Conservation (phyloP, 1,140 invertebrate species). For the Nephila pilipes region DNA sequence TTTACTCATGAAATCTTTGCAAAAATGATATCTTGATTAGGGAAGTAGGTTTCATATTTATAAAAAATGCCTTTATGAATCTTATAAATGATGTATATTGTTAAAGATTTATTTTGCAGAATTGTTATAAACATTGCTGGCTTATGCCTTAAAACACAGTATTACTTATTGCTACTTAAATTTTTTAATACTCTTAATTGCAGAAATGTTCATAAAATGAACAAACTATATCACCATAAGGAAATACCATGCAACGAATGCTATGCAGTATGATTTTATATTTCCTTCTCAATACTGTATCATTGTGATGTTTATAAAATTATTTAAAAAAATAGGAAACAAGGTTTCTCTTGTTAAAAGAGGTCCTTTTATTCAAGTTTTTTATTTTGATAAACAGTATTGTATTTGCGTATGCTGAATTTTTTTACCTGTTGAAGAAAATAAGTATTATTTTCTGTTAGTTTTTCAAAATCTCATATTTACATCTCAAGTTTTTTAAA, state of each 20-base stretch:
- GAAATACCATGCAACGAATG: background rate
- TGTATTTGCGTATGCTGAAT: too few species aligned
- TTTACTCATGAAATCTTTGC: constrained; percentile 1
- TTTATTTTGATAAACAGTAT: too few species aligned
- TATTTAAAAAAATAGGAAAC: too few species aligned
- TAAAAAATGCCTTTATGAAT: background rate
- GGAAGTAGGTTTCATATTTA: background rate
- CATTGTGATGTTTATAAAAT: background rate
- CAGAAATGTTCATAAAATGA: too few species aligned
- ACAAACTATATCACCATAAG: background rate
- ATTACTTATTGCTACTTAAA: constrained; percentile 20
- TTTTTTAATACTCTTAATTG: background rate
- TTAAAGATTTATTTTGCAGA: background rate
- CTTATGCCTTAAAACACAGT: constrained; percentile 9
- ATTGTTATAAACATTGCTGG: background rate
- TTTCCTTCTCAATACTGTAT: background rate
- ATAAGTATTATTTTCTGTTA: too few species aligned
- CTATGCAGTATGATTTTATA: background rate
- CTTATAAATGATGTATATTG: background rate
- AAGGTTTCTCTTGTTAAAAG: too few species aligned
- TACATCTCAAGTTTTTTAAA: too few species aligned
- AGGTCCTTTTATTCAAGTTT: too few species aligned
- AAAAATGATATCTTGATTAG: background rate
- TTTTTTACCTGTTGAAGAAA: too few species aligned
- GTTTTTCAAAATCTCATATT: too few species aligned